These are phyloP conservation scores for Enteromius fasciolatus DNA, from an alignment of 2,797 vertebrate species.

Conservation along the genomic window DNA sequence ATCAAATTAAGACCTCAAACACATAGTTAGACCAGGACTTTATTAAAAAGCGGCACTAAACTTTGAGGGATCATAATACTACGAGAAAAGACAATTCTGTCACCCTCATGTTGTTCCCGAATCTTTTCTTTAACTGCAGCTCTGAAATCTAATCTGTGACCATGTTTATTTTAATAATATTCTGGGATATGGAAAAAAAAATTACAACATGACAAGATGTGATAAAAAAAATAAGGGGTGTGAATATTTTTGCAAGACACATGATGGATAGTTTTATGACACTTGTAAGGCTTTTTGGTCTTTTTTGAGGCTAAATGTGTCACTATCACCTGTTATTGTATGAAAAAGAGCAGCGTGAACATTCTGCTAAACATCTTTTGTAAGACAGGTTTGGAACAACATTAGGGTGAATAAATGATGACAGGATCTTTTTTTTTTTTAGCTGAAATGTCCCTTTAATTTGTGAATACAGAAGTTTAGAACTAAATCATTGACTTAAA, in stretches of 20 bases:
- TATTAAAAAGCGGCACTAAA: not conserved
- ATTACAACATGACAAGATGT: not conserved
- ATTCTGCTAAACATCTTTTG: slow-evolving; percentile 2
- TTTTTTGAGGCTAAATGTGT: not conserved
- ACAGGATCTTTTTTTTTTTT: not conserved
- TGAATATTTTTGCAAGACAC: not conserved
- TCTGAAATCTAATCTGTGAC: not conserved
- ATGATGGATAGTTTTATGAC: not conserved
- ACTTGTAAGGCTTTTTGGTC: not conserved
- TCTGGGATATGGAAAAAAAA: not conserved
- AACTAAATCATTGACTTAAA: not conserved
- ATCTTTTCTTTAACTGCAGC: not conserved
- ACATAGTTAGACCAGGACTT: not conserved
- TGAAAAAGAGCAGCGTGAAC: not conserved
- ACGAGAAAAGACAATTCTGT: not conserved
- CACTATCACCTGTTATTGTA: not conserved
- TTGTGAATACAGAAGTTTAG: not conserved
- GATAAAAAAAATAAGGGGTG: not conserved
- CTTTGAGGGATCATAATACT: not conserved
- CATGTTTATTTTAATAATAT: not conserved
- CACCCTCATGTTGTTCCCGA: not conserved
- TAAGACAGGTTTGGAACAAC: not conserved
- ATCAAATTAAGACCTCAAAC: not conserved
- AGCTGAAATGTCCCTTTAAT: not conserved
- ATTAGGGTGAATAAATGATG: not conserved